Percentiles rank a stretch among this genome's conserved stretches.
These are phyloP conservation scores for Mystacornis crossleyi DNA, from an alignment of 2,113 vertebrate genomes.

Conservation along the genomic window DNA sequence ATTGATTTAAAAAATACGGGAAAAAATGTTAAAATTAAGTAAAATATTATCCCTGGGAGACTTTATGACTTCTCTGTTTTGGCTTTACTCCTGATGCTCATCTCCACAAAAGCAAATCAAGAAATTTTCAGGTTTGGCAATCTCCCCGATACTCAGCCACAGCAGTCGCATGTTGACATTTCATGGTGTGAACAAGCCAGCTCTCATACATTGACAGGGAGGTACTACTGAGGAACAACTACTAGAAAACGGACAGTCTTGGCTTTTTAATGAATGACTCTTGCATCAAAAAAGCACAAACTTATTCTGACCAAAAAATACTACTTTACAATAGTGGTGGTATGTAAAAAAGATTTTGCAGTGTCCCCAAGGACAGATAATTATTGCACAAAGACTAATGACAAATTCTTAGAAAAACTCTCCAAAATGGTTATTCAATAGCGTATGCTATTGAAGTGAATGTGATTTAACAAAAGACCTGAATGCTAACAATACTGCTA, in stretches of 20 bases:
- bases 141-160: neutral
- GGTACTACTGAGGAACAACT: neutral
- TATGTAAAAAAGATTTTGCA: neutral
- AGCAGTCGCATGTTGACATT: neutral
- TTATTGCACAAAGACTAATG: neutral
- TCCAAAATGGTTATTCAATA: neutral
- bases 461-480: neutral
- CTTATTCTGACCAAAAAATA: neutral
- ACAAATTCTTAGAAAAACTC: neutral
- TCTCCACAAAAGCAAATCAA: neutral
- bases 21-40: neutral
- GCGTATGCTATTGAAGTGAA: neutral
- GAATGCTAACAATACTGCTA: neutral
- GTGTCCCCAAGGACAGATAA: neutral
- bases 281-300: neutral
- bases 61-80: neutral
- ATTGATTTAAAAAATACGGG: neutral
- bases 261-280: neutral
- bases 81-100: neutral
- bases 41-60: neutral
- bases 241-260: neutral
- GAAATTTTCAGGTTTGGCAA: neutral
- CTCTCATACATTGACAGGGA: neutral
- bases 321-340: neutral
- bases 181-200: neutral